phyloP scores from a whole-genome alignment of 2,888 invertebrate genomes.

The Branchipolynoe longqiensis region DNA sequence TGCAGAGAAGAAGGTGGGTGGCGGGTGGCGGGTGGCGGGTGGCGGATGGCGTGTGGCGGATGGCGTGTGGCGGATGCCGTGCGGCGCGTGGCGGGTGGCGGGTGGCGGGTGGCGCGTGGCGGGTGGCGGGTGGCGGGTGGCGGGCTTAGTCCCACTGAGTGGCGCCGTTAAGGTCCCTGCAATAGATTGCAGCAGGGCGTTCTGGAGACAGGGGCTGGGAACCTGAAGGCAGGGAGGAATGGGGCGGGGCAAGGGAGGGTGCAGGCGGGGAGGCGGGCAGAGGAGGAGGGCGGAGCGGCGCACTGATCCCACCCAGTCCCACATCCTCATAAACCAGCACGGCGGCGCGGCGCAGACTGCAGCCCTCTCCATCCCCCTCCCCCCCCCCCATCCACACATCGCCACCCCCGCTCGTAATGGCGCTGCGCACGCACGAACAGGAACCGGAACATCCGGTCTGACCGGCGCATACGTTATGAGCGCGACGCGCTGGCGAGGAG shows the following conservation, averaged over 20 bases:
- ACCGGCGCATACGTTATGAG: slow-evolving; percentile 24
- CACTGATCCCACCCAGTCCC: background rate
- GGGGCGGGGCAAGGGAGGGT: background rate
- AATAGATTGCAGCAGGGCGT: background rate
- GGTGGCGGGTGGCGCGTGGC: background rate
- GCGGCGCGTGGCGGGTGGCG: background rate
- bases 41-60: background rate
- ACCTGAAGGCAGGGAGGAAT: background rate
- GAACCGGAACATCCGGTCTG: background rate
- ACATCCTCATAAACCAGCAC: background rate
- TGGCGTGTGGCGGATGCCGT: background rate
- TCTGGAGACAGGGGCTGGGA: background rate
- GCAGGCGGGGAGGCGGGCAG: background rate
- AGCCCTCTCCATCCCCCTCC: no score
- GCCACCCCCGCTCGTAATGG: background rate
- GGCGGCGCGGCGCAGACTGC: no score
- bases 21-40: background rate
- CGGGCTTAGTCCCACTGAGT: background rate
- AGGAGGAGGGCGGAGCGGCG: background rate
- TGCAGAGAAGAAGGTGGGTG: background rate
- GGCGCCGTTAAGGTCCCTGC: background rate
- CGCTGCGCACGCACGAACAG: slow-evolving; percentile 1
- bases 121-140: background rate
- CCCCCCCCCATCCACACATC: no score
- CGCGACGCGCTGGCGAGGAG: background rate